Evolutionary conservation across 2,113 vertebrate genomes (phyloP), one percentile per base, ranked within the genome.

Genomic region (Cebidichthys violaceus): DNA sequence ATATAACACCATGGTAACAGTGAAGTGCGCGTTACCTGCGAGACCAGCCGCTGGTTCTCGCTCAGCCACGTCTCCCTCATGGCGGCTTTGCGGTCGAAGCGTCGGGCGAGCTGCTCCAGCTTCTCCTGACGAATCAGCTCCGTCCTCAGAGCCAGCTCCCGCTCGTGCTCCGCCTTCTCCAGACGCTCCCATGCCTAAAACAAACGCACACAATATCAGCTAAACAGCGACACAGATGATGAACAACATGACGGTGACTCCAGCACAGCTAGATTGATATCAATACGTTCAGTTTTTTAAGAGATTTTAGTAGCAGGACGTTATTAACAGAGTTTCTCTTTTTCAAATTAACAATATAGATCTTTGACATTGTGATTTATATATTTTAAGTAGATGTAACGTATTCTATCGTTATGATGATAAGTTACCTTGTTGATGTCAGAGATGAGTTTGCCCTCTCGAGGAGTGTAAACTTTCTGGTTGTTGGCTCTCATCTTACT

Each of bases 401-500:
- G n/a, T n/a, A n/a, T n/a, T n/a, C n/a, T 29, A 27, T 52, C 55
- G 2, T 15, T 24, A 57, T 13, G 24, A 22, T 2, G 20, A 13
- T 39, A 15, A 24, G 0, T 7, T 22, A 68, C 91, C 92, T 99
- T 99, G 94, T 99, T 99, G 88, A 99, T 99, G 91, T 99, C 98
- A 6, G 98, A 99, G 96, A 99, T 99, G 95, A 99, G 98, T 79
- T 99, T 99, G 45, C 98, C 98, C 79, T 99, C 98, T 60, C 98
- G 94, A 0, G 98, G 98, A 88, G 97, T 98, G 93, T 97, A 99
- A 0, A 99, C 98, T 84, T 99, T 99, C 95, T 99, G 98, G 90
- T 99, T 99, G 94, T 99, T 99, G 66, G 98, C 98, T 87, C 98
- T 96, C 98, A 99, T 99, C 92, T 99, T 99, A 90, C 98, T 99